phyloP scores from a whole-genome alignment of 2,888 invertebrate species.

The Dolichopus griseipennis region DNA sequence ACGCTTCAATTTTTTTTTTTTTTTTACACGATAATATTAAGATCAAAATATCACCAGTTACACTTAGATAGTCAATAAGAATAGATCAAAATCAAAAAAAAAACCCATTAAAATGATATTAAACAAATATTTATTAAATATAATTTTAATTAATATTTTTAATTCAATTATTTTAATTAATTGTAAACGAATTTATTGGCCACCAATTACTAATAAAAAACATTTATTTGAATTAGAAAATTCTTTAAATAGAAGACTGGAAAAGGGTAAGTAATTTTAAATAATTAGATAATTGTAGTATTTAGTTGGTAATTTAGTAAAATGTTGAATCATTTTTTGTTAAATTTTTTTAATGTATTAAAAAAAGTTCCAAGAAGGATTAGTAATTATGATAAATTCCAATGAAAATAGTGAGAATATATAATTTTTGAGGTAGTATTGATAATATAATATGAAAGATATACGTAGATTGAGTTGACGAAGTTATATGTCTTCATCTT shows the following conservation, averaged over 20 bases:
- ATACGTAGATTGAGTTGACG: too few species aligned
- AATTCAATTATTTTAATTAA: background rate
- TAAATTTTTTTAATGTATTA: too few species aligned
- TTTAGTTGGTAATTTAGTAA: too few species aligned
- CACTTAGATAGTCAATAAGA: background rate
- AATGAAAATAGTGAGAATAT: too few species aligned
- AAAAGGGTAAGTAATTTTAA: background rate
- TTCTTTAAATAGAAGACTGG: background rate
- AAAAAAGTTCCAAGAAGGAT: too few species aligned
- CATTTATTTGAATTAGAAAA: background rate
- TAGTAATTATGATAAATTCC: too few species aligned
- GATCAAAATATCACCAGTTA: background rate
- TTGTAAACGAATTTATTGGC: background rate
- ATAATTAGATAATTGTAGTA: too few species aligned
- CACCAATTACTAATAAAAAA: background rate
- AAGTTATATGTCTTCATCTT: too few species aligned
- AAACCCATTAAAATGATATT: background rate
- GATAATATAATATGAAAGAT: too few species aligned
- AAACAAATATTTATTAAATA: background rate
- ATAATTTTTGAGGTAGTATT: too few species aligned
- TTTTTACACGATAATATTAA: background rate
- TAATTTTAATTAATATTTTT: background rate
- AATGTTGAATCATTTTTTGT: too few species aligned
- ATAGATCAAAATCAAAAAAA: background rate
- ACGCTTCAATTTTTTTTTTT: too few species aligned